These are phyloP conservation scores for Microctonus brassicae DNA, from an alignment of 2,888 invertebrate genomes.

Conservation along the genomic window DNA sequence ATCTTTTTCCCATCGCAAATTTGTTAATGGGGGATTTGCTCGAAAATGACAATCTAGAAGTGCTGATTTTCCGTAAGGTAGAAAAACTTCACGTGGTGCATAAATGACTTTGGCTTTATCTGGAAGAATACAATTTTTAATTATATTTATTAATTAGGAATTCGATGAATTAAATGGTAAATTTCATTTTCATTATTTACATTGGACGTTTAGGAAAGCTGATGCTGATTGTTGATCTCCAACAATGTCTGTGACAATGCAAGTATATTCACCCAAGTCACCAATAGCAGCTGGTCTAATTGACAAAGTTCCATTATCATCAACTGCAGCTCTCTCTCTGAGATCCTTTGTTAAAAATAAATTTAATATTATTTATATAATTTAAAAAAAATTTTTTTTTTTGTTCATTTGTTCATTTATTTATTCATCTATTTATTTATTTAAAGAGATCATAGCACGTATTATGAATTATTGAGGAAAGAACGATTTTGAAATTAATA, in stretches of 20 bases:
- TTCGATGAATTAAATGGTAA: background rate
- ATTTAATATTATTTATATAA: background rate
- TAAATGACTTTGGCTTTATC: constrained; percentile 93
- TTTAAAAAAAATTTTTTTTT: background rate
- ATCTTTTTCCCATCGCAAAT: constrained; percentile 94
- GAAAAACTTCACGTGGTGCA: constrained; percentile 85
- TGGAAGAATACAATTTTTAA: constrained; percentile 67
- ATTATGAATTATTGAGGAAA: no score
- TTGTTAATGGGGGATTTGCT: constrained; percentile 91
- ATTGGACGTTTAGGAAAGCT: constrained; percentile 92
- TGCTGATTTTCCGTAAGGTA: constrained; percentile 86
- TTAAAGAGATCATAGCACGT: no score
- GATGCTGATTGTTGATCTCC: constrained; percentile 84
- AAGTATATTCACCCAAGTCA: constrained; percentile 90
- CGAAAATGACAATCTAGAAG: constrained; percentile 92
- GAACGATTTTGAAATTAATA: no score
- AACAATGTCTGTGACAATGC: constrained; percentile 82
- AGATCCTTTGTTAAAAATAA: constrained; percentile 72
- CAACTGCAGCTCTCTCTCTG: constrained; percentile 74
- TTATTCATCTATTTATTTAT: no score
- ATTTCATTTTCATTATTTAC: constrained; percentile 73
- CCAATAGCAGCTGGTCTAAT: constrained; percentile 84
- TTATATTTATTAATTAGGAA: constrained; percentile 8
- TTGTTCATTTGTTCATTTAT: no score
- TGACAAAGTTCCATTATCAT: constrained; percentile 84